A percentile compares a stretch with the other conserved stretches of the same genome.
Evolutionary conservation across 1,140 invertebrate species (phyloP).

Genomic region (Listronotus oregonensis): DNA sequence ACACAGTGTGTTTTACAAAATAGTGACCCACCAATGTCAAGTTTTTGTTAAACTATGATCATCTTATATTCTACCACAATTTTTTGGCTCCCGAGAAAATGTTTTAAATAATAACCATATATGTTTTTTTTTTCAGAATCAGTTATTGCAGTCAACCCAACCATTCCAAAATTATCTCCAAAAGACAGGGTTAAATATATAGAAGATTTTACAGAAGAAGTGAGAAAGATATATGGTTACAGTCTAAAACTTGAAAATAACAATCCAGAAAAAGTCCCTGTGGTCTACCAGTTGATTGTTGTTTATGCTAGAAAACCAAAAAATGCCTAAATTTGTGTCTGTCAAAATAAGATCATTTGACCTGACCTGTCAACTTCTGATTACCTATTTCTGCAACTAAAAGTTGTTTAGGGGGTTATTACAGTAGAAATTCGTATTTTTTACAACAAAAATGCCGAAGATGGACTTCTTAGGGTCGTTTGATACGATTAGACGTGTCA

Average conservation of each 20-base stretch:
- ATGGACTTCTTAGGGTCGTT: too few relatives aligned
- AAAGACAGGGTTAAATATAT: constrained; percentile 68
- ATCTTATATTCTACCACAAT: too few relatives aligned
- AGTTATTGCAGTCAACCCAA: constrained; percentile 75
- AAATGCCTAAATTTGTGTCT: background rate
- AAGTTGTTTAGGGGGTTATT: too few relatives aligned
- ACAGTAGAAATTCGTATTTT: too few relatives aligned
- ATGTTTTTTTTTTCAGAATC: constrained; percentile 62
- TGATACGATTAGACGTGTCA: too few relatives aligned
- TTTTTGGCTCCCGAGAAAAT: background rate
- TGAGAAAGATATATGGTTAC: constrained; percentile 56
- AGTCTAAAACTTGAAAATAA: constrained; percentile 53
- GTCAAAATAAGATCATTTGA: too few relatives aligned
- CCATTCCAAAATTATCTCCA: constrained; percentile 68
- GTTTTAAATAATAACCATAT: constrained; percentile 1
- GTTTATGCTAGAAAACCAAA: constrained; percentile 56
- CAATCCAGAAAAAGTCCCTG: constrained; percentile 49
- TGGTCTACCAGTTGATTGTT: constrained; percentile 62
- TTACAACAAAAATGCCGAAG: too few relatives aligned
- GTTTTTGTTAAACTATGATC: too few relatives aligned
- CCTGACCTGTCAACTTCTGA: too few relatives aligned
- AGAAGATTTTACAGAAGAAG: constrained; percentile 61
- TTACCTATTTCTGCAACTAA: too few relatives aligned
- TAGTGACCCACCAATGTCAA: too few relatives aligned
- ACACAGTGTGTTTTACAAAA: too few relatives aligned